Conservation (phyloP, 2,797 vertebrate genomes). For the Naso thynnoides region DNA sequence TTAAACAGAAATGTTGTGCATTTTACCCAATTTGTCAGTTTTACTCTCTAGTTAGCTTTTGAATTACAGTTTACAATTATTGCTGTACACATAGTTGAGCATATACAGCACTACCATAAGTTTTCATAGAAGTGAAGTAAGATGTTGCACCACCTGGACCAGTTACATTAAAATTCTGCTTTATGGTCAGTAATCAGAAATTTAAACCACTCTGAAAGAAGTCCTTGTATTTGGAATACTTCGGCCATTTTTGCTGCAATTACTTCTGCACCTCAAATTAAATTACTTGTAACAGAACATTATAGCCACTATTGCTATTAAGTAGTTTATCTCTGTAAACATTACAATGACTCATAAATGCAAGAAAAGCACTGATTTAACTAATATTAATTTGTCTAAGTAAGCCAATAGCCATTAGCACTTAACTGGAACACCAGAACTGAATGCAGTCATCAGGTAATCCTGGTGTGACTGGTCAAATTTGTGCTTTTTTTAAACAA, state of each 20-base stretch:
- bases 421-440: not conserved
- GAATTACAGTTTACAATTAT: too few relatives aligned
- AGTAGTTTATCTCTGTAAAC: not conserved
- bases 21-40: not conserved
- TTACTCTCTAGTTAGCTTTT: not conserved
- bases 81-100: not conserved
- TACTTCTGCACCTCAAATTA: too few relatives aligned
- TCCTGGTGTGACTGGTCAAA: not conserved
- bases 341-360: not conserved
- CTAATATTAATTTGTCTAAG: not conserved
- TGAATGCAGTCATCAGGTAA: constrained; percentile 6
- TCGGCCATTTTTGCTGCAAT: not conserved
- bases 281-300: not conserved
- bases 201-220: not conserved
- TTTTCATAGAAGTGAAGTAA: not conserved
- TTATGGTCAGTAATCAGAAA: not conserved
- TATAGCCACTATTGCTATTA: not conserved
- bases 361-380: too few relatives aligned
- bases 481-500: too few relatives aligned
- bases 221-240: not conserved
- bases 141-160: not conserved
- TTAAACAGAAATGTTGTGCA: not conserved
- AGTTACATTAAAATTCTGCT: not conserved
- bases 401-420: not conserved
- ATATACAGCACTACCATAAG: too few relatives aligned